Base-by-base conservation (phyloP, 1,140 invertebrate genomes). In the Brachionus paranguensis region DNA sequence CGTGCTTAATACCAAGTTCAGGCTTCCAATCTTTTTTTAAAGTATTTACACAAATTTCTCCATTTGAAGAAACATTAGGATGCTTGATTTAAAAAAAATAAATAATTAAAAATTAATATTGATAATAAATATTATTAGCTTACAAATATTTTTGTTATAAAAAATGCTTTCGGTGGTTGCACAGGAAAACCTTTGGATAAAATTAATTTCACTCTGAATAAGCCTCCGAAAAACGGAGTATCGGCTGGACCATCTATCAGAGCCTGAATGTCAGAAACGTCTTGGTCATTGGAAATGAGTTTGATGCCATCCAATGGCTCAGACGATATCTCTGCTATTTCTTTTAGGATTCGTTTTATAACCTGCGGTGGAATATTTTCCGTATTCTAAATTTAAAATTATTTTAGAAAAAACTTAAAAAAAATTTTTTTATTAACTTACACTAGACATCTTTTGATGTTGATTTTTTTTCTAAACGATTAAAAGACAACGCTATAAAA, bases 11-110 rank as follows among this genome's bases (percentile, higher is more conserved):
- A 89, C 96, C 96, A 87, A 97, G 92, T 91, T 97, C 95, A 84
- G 95, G 92, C 89, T 96, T 96, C 96, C 96, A 98, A 91, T 98
- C 90, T 91, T 95, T 96, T 90, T 97, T 96, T 78, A 98, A 91
- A 78, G 96, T 97, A 90, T 98, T 97, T 0, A 98, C 96, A 91
- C 96, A 98, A 88, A 98, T 97, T 90, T 97, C 96, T 50, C 96
- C 96, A 91, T 94, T 95, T 86, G 92, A 92, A 11, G 96, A 93
- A 86, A 98, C 96, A 92, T 98, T 98, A 41, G 96, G 96, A 90
- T 98, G 96, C 72, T 76, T 10, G 24, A n/a, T 11, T 14, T 3
- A 53, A 50, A 76, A 24, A 50, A 37, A 24, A 76, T 6, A 29
- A 29, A 3, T 37, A 37, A 7, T 6, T 37, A 37, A 37, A 37